phyloP scores from a whole-genome alignment of 2,113 vertebrate genomes.

The Tragelaphus scriptus region DNA sequence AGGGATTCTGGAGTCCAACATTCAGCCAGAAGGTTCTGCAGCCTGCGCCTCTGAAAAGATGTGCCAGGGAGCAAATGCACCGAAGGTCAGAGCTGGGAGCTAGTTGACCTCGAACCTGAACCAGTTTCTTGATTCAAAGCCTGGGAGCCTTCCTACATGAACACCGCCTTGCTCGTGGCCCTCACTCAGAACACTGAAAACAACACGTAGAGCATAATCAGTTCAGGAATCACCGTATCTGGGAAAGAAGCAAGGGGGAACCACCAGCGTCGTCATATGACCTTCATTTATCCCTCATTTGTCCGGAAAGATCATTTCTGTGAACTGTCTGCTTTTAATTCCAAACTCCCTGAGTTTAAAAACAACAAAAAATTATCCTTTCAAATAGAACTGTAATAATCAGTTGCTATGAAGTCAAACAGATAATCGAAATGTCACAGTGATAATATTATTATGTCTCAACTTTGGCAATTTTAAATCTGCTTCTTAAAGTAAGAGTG shows the following conservation, averaged over 20 bases:
- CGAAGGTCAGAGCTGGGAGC: not conserved
- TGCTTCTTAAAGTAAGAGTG: not conserved
- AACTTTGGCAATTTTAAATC: not conserved
- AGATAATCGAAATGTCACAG: not conserved
- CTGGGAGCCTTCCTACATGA: not conserved
- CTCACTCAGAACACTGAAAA: not conserved
- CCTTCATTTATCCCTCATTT: not conserved
- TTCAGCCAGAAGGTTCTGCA: not conserved
- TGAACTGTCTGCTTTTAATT: not conserved
- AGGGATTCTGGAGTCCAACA: not conserved
- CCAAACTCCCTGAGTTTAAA: not conserved
- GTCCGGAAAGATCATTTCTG: not conserved
- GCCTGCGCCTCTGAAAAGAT: not conserved
- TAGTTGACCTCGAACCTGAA: not conserved
- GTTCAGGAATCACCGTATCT: not conserved
- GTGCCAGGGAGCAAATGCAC: not conserved
- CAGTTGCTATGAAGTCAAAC: not conserved
- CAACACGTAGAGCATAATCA: not conserved
- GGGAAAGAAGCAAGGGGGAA: not conserved
- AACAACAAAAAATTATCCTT: not conserved
- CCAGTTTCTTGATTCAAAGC: not conserved
- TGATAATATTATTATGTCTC: not conserved
- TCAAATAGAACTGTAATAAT: not conserved
- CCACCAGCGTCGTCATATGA: not conserved
- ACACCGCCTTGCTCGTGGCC: not conserved